phyloP scores from a whole-genome alignment of 2,113 vertebrate genomes.

The Tinamus guttatus region DNA sequence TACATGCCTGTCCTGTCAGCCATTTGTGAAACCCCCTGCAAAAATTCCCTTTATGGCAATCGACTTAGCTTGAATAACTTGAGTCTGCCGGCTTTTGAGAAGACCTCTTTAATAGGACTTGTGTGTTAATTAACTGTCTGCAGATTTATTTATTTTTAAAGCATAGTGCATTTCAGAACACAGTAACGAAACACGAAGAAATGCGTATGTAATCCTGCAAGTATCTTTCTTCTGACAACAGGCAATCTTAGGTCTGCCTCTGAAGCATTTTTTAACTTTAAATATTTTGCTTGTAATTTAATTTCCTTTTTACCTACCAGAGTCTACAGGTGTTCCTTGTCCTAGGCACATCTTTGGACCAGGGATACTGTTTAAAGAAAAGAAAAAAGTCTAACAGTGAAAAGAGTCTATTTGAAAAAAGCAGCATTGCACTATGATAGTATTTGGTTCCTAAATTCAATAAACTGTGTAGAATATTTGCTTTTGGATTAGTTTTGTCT shows the following conservation, averaged over 20 bases:
- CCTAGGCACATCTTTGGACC: neutral
- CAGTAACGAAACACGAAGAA: neutral
- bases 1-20: constrained; percentile 22
- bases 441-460: neutral
- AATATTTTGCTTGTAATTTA: constrained; percentile 6
- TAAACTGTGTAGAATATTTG: neutral
- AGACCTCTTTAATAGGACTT: constrained; percentile 29
- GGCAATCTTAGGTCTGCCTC: neutral
- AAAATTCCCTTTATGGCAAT: constrained; percentile 49
- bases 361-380: neutral
- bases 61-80: constrained; percentile 17
- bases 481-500: neutral
- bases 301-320: constrained; percentile 10
- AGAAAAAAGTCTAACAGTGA: neutral
- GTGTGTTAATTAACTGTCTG: constrained; percentile 67
- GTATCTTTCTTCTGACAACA: neutral
- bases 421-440: neutral
- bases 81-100: constrained; percentile 47
- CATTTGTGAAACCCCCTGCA: constrained; percentile 48
- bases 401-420: neutral
- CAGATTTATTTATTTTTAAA: constrained; percentile 21
- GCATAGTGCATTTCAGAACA: neutral
- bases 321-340: neutral
- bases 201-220: neutral
- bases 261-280: constrained; percentile 18